Evolutionary conservation across 1,140 invertebrate species (phyloP).

Genomic region (Sycophila sp.): DNA sequence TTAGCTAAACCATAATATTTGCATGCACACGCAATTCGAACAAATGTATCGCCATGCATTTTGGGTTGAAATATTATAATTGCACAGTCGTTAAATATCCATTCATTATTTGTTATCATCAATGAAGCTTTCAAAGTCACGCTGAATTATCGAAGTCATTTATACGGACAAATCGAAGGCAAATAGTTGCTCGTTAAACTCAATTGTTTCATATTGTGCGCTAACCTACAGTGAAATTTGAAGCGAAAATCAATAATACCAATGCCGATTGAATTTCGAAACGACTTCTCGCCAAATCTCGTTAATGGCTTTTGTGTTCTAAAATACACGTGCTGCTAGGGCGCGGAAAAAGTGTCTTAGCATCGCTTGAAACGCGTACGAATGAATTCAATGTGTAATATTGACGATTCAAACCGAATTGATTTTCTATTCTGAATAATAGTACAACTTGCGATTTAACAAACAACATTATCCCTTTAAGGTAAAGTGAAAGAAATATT

Average conservation of each 20-base stretch:
- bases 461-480: too few relatives aligned
- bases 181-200: slow-evolving; percentile 16
- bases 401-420: too few relatives aligned
- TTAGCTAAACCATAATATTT: too few relatives aligned
- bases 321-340: not conserved
- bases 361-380: too few relatives aligned
- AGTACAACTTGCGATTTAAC: too few relatives aligned
- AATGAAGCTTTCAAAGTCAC: not conserved
- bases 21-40: not conserved
- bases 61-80: too few relatives aligned
- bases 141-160: slow-evolving; percentile 5
- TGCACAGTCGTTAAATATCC: not conserved
- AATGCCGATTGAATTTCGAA: slow-evolving; percentile 16
- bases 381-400: too few relatives aligned
- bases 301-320: not conserved
- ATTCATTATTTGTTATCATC: not conserved
- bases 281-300: not conserved
- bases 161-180: not conserved
- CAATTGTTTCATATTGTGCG: not conserved
- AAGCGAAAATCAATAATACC: slow-evolving; percentile 17
- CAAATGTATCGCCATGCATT: not conserved
- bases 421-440: too few relatives aligned
- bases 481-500: too few relatives aligned
- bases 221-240: not conserved
- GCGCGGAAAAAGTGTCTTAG: too few relatives aligned